Conservation (phyloP, 2,888 invertebrate species). For the Leptopilina myrica region DNA sequence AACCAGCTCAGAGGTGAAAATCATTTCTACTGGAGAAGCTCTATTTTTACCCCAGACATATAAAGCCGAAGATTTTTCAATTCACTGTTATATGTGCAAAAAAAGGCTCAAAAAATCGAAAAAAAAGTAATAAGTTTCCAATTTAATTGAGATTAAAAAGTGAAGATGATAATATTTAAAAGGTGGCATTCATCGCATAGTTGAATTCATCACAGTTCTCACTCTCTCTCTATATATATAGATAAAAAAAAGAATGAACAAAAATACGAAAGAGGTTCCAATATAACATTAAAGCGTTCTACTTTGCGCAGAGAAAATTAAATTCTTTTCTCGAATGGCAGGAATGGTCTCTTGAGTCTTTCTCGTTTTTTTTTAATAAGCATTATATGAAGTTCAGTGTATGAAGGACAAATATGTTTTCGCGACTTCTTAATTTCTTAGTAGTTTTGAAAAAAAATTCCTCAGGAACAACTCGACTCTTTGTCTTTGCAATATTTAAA, state of each 20-base stretch:
- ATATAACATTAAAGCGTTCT: constrained; percentile 28
- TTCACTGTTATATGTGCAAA: background rate
- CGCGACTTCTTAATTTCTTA: too few relatives aligned
- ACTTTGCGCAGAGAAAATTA: constrained; percentile 56
- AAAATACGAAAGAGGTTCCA: constrained; percentile 22
- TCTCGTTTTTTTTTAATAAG: constrained; percentile 22
- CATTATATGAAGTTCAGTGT: constrained; percentile 25
- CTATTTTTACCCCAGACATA: background rate
- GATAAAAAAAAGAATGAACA: constrained; percentile 33
- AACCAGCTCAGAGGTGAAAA: background rate
- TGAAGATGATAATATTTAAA: background rate
- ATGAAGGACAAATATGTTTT: background rate
- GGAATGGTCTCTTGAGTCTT: constrained; percentile 48
- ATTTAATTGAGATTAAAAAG: background rate
- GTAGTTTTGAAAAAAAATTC: too few relatives aligned
- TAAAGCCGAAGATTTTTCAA: background rate
- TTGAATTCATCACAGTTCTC: constrained; percentile 8
- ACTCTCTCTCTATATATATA: constrained; percentile 41
- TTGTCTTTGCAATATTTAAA: too few relatives aligned
- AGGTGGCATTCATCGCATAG: background rate
- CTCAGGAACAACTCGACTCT: too few relatives aligned
- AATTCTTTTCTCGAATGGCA: constrained; percentile 61
- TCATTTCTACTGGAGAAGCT: background rate
- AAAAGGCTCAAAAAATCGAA: background rate
- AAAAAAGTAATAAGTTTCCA: background rate